Evolutionary conservation across 2,888 invertebrate genomes (phyloP), one percentile per base, ranked within the genome.

Genomic region (Tubulanus polymorphus): DNA sequence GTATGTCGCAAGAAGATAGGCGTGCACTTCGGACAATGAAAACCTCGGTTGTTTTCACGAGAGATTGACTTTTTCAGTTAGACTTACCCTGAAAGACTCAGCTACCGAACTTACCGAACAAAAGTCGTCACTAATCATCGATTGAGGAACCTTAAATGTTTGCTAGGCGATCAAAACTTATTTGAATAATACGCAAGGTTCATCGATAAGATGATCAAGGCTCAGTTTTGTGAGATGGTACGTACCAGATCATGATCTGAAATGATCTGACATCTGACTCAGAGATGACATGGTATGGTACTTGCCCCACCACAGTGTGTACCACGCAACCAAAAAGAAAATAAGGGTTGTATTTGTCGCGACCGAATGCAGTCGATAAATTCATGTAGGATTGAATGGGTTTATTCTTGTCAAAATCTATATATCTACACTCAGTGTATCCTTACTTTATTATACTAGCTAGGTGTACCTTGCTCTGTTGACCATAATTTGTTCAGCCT

Each of bases 1-100:
- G n/a, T n/a, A n/a, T n/a, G n/a, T n/a, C n/a, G n/a, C n/a, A n/a
- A 29, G 26, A 48, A 35, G 53, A 53, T 26, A 28, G 26, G 25
- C 2, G 26, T 5, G 53, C 30, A 18, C 18, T 53, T 28, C 10
- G 8, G 25, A 18, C 35, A 6, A 30, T 32, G 53, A 25, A 48
- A 23, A 35, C 32, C 3, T 15, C 26, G 3, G 18, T 46, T 3
- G 25, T 3, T 2, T 23, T 52, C 3, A n/a, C 25, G 15, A n/a
- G n/a, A n/a, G 35, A 46, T 45, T 41, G 53, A 3, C 53, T 35
- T 20, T 53, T 48, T 48, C 25, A 27, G 10, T 20, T 53, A 18
- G 29, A 18, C 10, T 30, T 53, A 10, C 53, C 48, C 18, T 53
- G 27, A 15, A 48, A 53, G 41, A 41, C 5, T 15, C 27, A 46